Conservation (phyloP, 2,888 invertebrate genomes). For the Epirrhoe tristata region DNA sequence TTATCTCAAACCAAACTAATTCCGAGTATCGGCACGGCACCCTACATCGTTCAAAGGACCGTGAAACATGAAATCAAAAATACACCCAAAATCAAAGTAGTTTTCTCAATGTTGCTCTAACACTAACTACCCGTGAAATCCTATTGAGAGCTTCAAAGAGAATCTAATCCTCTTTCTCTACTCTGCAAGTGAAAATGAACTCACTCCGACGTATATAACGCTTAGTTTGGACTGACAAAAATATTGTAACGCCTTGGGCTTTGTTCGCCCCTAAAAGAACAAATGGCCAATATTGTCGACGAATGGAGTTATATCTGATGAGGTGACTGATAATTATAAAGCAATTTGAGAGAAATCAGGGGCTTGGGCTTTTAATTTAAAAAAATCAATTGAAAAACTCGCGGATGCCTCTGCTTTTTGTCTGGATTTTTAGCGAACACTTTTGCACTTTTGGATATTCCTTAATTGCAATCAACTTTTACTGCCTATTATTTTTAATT, state of each 20-base stretch:
- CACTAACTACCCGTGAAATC: slow-evolving; percentile 83
- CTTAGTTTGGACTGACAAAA: slow-evolving; percentile 37
- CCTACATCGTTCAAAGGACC: slow-evolving; percentile 57
- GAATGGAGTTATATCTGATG: slow-evolving; percentile 43
- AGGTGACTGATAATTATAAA: slow-evolving; percentile 47
- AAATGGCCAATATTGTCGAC: slow-evolving; percentile 55
- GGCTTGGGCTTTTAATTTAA: slow-evolving; percentile 10
- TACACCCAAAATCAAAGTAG: slow-evolving; percentile 79
- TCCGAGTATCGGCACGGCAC: slow-evolving; percentile 41
- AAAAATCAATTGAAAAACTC: not conserved
- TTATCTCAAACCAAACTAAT: slow-evolving; percentile 18
- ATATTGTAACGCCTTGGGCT: slow-evolving; percentile 48
- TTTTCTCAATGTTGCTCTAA: slow-evolving; percentile 78
- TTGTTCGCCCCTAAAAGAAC: slow-evolving; percentile 55
- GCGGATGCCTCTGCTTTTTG: not conserved
- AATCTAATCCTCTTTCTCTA: slow-evolving; percentile 57
- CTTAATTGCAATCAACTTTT: too few species aligned
- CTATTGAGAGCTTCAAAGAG: slow-evolving; percentile 81
- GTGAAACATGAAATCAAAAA: slow-evolving; percentile 82
- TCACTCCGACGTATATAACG: slow-evolving; percentile 36
- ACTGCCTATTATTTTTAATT: too few species aligned
- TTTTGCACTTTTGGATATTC: too few species aligned
- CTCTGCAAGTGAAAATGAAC: slow-evolving; percentile 45
- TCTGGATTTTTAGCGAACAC: too few species aligned
- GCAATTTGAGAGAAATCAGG: slow-evolving; percentile 38